Percentiles rank a stretch among this genome's conserved stretches.
Conservation (phyloP, 1,140 invertebrate genomes). For the Hyphantria cunea region DNA sequence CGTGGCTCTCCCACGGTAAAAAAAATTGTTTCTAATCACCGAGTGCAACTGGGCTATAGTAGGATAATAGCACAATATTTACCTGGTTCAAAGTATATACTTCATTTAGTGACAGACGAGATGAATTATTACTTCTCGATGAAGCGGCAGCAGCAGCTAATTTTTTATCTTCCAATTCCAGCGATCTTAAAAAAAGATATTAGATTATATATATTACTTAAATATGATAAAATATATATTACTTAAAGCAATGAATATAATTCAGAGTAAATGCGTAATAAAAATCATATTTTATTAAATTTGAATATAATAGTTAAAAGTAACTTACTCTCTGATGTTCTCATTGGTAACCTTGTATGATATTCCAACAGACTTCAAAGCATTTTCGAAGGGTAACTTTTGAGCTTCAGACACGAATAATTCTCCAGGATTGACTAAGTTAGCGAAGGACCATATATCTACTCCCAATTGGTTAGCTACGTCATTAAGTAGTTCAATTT, state of each 20-base stretch:
- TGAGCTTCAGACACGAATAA: not conserved
- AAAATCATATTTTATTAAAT: too few relatives aligned
- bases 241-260: too few relatives aligned
- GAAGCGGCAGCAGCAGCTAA: slow-evolving; percentile 29
- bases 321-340: slow-evolving; percentile 43
- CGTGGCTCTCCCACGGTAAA: too few relatives aligned
- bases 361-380: slow-evolving; percentile 23
- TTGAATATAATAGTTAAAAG: not conserved
- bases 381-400: slow-evolving; percentile 20
- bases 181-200: slow-evolving; percentile 29
- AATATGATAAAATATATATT: not conserved
- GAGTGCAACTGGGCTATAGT: too few relatives aligned
- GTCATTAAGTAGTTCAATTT: not conserved
- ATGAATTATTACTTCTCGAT: slow-evolving; percentile 26
- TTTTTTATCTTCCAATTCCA: slow-evolving; percentile 47
- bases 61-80: too few relatives aligned
- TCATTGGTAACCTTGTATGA: slow-evolving; percentile 30
- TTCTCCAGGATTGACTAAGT: not conserved
- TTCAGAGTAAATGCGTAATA: too few relatives aligned
- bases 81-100: slow-evolving; percentile 42
- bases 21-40: too few relatives aligned
- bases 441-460: not conserved
- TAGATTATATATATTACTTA: too few relatives aligned
- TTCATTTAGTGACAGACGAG: slow-evolving; percentile 33
- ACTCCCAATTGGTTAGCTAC: not conserved